Base-by-base conservation (phyloP, 1,140 invertebrate genomes). In the Danaus plexippus region DNA sequence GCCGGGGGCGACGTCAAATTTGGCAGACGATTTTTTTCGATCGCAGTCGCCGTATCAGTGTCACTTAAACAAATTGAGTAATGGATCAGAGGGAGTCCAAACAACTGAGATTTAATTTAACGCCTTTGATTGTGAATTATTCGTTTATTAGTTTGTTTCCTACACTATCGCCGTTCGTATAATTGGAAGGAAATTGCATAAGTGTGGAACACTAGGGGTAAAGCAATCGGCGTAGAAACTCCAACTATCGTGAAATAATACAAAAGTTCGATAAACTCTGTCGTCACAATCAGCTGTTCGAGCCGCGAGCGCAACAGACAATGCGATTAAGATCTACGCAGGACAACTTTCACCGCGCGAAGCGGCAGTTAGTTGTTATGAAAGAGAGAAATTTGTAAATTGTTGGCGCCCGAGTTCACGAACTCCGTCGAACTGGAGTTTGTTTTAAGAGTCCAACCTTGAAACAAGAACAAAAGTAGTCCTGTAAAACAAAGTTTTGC, bases 351-450 rank as follows among this genome's bases (percentile, higher is more conserved):
- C 84, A 76, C 82, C 76, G 77, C 80, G 78, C 81, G 77, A 77
- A 78, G 82, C 82, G 80, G 80, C 80, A 87, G 87, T 88, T 88
- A 88, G 87, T 88, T 88, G 87, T 87, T 88, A 88, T 88, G 85
- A 87, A 87, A 87, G 84, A 87, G 85, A 88, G 87, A 87, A 88
- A 88, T 88, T 88, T 88, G 87, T 88, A 88, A 88, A 88, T 88
- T 88, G 87, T 88, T 87, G 83, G 87, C 82, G 82, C 82, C 81
- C 81, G 84, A 87, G 85, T 87, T 88, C 84, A 82, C 82, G 82
- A 87, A 88, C 84, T 87, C 85, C 84, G 87, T 85, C 85, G 82
- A 85, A 85, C 85, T 67, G 80, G 85, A 87, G 85, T 88, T 88
- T 88, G 87, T 88, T 88, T 88, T 88, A 88, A 88, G 87, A 88